phyloP scores from a whole-genome alignment of 1,140 invertebrate genomes.

The Drosophila ercepeae region DNA sequence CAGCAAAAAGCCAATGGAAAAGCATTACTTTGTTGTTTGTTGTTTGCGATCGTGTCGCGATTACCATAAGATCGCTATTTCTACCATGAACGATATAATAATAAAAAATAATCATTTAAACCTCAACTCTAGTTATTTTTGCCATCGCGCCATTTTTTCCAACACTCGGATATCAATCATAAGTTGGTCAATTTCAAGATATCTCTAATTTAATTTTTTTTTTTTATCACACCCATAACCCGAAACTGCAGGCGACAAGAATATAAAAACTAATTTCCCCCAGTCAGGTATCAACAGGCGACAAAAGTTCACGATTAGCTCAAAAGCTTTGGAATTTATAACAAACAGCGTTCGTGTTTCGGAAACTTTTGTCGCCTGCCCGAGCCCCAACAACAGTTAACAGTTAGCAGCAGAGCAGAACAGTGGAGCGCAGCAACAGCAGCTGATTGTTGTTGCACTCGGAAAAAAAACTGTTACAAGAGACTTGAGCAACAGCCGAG shows the following conservation, averaged over 20 bases:
- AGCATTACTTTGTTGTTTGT: neutral
- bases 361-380: constrained; percentile 2
- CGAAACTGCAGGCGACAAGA: neutral
- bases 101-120: neutral
- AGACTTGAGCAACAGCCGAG: constrained; percentile 7
- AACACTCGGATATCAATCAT: too few relatives aligned
- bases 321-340: neutral
- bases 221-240: neutral
- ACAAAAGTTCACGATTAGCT: neutral
- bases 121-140: neutral
- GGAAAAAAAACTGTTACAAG: constrained; percentile 10
- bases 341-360: neutral
- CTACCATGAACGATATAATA: neutral
- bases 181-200: too few relatives aligned
- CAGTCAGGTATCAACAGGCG: neutral
- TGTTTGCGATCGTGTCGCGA: neutral
- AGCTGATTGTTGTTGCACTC: constrained; percentile 8
- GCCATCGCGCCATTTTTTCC: neutral
- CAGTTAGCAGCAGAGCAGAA: constrained; percentile 9
- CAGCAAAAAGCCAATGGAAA: constrained; percentile 29
- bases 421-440: neutral
- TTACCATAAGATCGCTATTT: constrained; percentile 1
- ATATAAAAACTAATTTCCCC: neutral
- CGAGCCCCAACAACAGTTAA: constrained; percentile 7
- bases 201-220: neutral